These are phyloP conservation scores for Drosophila aldrichi DNA, from an alignment of 2,888 invertebrate genomes.

Conservation along the genomic window DNA sequence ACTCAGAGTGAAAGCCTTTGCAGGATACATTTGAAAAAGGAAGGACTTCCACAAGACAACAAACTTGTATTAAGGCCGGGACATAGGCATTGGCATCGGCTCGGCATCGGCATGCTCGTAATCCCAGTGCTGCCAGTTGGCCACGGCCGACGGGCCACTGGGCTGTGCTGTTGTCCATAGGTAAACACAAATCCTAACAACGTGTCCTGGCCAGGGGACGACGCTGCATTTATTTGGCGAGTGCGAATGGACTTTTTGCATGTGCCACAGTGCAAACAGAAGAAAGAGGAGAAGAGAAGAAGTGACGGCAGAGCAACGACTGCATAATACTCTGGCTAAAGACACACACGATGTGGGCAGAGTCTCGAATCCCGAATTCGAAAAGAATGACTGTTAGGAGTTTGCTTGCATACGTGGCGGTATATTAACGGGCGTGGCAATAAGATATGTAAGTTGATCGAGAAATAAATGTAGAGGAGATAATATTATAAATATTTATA, in stretches of 20 bases:
- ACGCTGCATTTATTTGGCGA: constrained; percentile 48
- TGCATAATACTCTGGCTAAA: background rate
- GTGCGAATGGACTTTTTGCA: constrained; percentile 69
- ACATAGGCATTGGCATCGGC: too few species aligned
- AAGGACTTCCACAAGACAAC: constrained; percentile 1
- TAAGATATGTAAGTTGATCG: too few species aligned
- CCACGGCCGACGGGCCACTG: background rate
- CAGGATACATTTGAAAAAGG: background rate
- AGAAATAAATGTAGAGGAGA: too few species aligned
- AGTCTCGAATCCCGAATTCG: background rate
- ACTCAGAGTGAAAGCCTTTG: background rate
- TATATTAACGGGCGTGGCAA: too few species aligned
- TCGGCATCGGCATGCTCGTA: background rate
- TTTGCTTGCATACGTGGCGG: too few species aligned
- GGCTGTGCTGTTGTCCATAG: constrained; percentile 3
- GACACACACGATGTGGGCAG: background rate
- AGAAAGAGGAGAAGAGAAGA: constrained; percentile 4
- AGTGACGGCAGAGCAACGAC: background rate
- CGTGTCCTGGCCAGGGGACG: constrained; percentile 12
- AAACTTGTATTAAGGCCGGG: constrained; percentile 2
- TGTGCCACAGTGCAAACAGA: constrained; percentile 57
- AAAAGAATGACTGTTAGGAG: too few species aligned
- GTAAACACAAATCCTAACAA: constrained; percentile 38
- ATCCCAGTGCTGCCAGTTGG: background rate
- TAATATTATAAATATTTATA: too few species aligned